Base-by-base conservation (phyloP, 2,113 vertebrate species). In the Hystrix cristata region DNA sequence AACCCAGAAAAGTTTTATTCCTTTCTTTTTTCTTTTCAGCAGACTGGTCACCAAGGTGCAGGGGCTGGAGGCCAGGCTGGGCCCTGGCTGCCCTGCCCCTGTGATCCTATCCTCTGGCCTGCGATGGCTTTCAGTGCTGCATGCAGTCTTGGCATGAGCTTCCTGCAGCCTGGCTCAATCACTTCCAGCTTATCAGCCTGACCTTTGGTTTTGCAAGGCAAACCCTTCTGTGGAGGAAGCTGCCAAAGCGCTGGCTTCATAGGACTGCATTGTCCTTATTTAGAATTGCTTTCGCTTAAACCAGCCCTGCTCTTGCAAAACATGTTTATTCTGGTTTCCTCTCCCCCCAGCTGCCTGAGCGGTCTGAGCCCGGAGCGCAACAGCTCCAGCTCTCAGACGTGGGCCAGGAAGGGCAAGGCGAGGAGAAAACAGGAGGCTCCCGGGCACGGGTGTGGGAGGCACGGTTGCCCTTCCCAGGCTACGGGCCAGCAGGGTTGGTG, bases 271-370 rank as follows among this genome's bases (percentile, higher is more conserved):
- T 98, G 97, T 97, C 98, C 98, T 98, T 97, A 97, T 97, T 97
- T 97, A 98, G 97, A 97, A 96, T 95, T 97, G 96, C 96, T 96
- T 96, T 96, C 95, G 85, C 90, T 97, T 95, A 94, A 97, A 97
- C 90, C 71, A 93, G 81, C 34, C 90, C 62, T 94, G 57, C 79
- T 97, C 87, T 97, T 98, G 87, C 97, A 98, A 97, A 98, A 98
- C 97, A 97, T 97, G 97, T 98, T 98, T 97, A 98, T 97, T 95
- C 97, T 98, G 95, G 91, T 97, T 97, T 96, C 97, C 96, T 97
- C 89, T 96, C 87, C 94, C 95, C n/a, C 96, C 94, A 91, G 95
- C 98, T 97, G 96, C 92, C 85, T 97, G 94, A 94, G 90, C 53
- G 38, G 90, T 59, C 4, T 74, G 71, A 96, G 43, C 59, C 91